Evolutionary conservation across 2,113 vertebrate species (phyloP), one percentile per base, ranked within the genome.

Genomic region (Muscicapa adusta): DNA sequence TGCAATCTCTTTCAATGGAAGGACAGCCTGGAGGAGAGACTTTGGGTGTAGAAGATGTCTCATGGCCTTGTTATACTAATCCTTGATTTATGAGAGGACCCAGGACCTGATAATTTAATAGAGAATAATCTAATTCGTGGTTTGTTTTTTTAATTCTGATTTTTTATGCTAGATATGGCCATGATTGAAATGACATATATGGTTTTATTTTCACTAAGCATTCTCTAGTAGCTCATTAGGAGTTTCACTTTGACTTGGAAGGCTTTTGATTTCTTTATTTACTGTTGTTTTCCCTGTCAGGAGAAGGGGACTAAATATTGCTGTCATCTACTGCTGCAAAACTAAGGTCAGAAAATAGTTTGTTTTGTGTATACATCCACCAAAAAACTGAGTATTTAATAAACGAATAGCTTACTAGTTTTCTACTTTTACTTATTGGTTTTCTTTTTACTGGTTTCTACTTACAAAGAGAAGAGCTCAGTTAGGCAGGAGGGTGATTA

Each of bases 31-130:
- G 76, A 43, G 43, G 33, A 62, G 8, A 36, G 14, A 12, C 29
- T 42, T 56, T 33, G 20, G 5, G 6, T 18, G 8, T 23, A 40
- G 43, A 58, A 23, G 13, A n/a, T 0, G 0, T 26, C 19, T 65
- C 2, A 1, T 24, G 33, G 7, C 26, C 25, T 43, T 42, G 2
- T 68, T 56, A 23, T 14, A 36, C 18, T 28, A 42, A 19, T 50
- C 18, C 73, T 72, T 90, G 22, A 45, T 80, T 84, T 50, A 60
- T 20, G 28, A 68, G 58, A 77, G 31, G 19, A 58, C 25, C 6
- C 54, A 68, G 23, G 47, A 72, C 4, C 9, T 12, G 14, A 33
- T 25, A 67, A 62, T 14, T 48, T 20, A 22, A 22, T 4, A 45
- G 25, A 10, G 26, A 68, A 28, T 1, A 0, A 67, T 42, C 47